Evolutionary conservation across 2,113 vertebrate species (phyloP).

Genomic region (Motacilla alba): DNA sequence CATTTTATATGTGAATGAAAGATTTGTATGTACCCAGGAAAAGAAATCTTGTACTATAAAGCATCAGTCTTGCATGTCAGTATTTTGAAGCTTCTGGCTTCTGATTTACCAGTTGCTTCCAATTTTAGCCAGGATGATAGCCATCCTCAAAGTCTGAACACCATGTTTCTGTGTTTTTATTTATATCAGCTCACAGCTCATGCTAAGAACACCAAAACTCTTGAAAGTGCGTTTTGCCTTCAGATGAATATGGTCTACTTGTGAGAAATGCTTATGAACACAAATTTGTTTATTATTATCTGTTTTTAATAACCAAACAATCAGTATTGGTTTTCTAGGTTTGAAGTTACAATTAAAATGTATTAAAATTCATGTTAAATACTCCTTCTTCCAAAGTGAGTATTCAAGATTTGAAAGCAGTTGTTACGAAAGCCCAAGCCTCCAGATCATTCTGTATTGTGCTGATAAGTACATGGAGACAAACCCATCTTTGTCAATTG

Average conservation of each 20-base stretch:
- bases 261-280: neutral
- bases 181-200: neutral
- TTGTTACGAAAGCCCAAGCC: neutral
- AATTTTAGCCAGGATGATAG: neutral
- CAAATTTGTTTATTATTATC: neutral
- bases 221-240: neutral
- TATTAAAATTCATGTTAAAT: neutral
- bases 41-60: neutral
- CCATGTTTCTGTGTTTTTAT: neutral
- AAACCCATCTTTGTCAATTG: neutral
- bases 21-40: neutral
- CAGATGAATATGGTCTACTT: neutral
- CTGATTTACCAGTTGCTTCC: neutral
- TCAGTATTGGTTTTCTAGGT: neutral
- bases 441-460: neutral
- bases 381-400: neutral
- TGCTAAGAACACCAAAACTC: neutral
- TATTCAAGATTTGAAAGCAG: neutral
- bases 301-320: neutral
- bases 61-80: neutral
- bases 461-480: rapidly evolving
- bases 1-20: neutral
- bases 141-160: neutral
- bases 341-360: neutral
- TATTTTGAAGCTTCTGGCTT: neutral